phyloP scores from a whole-genome alignment of 64 coral and sea anemone species.

The Cladopsammia gracilis region DNA sequence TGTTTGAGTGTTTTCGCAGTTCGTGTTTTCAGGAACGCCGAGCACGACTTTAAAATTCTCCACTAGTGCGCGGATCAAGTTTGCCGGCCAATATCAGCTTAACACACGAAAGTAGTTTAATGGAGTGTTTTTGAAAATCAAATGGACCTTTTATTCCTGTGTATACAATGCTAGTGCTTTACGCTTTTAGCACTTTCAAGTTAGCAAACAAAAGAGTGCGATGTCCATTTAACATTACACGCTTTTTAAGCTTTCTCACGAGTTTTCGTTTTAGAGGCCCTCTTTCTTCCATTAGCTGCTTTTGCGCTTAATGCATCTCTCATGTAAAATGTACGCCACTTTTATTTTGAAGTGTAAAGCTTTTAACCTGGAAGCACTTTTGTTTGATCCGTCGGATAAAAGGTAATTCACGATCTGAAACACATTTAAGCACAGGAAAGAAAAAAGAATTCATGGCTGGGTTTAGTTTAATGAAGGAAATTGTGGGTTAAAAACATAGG shows the following conservation, averaged over 20 bases:
- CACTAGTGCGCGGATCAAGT: not conserved
- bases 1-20: not conserved
- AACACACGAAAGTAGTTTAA: conserved; percentile 20
- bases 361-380: conserved; percentile 22
- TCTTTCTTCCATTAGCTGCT: conserved; percentile 18
- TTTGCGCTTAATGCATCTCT: conserved; percentile 32
- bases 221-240: conserved; percentile 52
- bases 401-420: not conserved
- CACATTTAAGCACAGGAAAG: not conserved
- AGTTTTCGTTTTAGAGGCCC: conserved; percentile 6
- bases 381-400: conserved; percentile 23
- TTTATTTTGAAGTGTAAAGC: conserved; percentile 36
- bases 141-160: conserved; percentile 65
- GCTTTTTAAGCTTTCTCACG: conserved; percentile 28
- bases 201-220: conserved; percentile 34
- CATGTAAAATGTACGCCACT: conserved; percentile 5
- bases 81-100: not conserved
- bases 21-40: not conserved
- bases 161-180: conserved; percentile 46
- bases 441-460: not conserved
- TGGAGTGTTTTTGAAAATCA: conserved; percentile 59
- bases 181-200: conserved; percentile 59
- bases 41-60: not conserved
- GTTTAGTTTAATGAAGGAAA: not conserved
- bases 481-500: not conserved